phyloP scores from a whole-genome alignment of 2,888 invertebrate genomes.

The Xestoiulus laeticollis region DNA sequence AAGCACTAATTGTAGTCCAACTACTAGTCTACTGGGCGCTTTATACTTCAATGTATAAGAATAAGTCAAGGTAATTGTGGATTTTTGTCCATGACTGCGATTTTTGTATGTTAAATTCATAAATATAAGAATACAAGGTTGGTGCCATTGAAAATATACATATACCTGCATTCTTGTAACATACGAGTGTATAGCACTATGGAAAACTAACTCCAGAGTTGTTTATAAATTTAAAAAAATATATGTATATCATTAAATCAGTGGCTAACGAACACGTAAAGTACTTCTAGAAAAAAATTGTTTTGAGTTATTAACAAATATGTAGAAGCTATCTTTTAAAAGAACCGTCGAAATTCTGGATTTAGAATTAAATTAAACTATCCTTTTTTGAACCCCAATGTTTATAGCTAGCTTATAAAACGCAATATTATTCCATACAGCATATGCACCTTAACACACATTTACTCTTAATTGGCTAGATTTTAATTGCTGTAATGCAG shows the following conservation, averaged over 20 bases:
- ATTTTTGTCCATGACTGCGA: background rate
- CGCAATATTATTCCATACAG: too few relatives aligned
- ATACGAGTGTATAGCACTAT: too few relatives aligned
- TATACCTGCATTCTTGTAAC: background rate
- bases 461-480: too few relatives aligned
- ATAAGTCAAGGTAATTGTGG: background rate
- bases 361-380: too few relatives aligned
- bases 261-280: background rate
- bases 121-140: background rate
- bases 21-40: background rate
- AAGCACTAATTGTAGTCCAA: background rate
- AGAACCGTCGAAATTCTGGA: background rate
- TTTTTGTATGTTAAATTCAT: background rate
- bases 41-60: background rate
- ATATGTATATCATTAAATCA: background rate
- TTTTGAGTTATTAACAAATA: background rate
- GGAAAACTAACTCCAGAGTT: background rate
- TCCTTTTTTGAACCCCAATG: too few relatives aligned
- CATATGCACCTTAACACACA: too few relatives aligned
- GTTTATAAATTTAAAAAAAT: background rate
- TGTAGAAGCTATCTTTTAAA: background rate
- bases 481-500: too few relatives aligned
- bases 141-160: background rate
- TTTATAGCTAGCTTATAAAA: too few relatives aligned
- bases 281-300: background rate